Evolutionary conservation across 2,888 invertebrate species (phyloP).

Genomic region (Cacoxenus indagator): DNA sequence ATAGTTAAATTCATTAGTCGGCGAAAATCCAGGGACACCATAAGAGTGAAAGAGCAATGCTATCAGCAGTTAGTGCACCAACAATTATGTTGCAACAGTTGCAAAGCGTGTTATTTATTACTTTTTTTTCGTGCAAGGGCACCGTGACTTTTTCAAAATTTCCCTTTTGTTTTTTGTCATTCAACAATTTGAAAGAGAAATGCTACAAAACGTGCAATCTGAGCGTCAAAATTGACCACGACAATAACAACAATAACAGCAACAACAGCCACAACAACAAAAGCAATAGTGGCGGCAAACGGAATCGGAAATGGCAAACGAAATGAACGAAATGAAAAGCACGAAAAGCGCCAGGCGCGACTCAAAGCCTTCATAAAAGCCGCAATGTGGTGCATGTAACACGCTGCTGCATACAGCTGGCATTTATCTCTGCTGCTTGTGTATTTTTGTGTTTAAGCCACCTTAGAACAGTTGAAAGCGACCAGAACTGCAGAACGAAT

Average conservation of each 20-base stretch:
- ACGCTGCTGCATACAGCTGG: slow-evolving; percentile 12
- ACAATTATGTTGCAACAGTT: no score
- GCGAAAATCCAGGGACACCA: no score
- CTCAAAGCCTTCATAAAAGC: background rate
- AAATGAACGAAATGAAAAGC: slow-evolving; percentile 55
- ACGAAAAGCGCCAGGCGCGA: background rate
- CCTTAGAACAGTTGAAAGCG: slow-evolving; percentile 5
- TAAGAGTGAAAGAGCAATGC: no score
- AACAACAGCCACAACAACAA: slow-evolving; percentile 2
- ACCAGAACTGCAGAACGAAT: background rate
- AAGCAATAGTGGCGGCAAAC: slow-evolving; percentile 46
- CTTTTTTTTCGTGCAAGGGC: no score
- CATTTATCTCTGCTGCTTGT: slow-evolving; percentile 38
- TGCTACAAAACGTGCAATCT: slow-evolving; percentile 49
- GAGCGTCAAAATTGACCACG: slow-evolving; percentile 52
- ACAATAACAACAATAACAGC: background rate
- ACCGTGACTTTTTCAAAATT: no score
- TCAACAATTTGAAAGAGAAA: background rate
- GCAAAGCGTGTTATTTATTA: no score
- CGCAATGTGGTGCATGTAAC: background rate
- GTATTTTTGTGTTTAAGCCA: slow-evolving; percentile 36
- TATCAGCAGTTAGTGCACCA: no score
- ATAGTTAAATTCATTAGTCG: slow-evolving; percentile 17
- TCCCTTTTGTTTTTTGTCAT: no score
- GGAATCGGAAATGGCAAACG: slow-evolving; percentile 63